Evolutionary conservation across 2,113 vertebrate genomes (phyloP), one percentile per base, ranked within the genome.

Genomic region (Gallinago media): DNA sequence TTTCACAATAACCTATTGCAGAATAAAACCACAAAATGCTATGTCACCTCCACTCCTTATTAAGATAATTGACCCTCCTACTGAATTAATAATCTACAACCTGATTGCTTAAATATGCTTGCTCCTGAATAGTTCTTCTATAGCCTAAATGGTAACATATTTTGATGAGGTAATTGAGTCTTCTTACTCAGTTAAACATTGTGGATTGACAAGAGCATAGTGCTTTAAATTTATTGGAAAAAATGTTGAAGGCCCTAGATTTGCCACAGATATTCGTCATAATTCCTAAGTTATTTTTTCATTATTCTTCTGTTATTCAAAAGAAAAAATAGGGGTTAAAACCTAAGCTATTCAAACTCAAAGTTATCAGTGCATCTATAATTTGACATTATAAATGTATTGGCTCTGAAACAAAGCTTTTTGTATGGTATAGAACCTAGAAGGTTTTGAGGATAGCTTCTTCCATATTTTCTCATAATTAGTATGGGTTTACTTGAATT

Each of bases 1-100:
- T 93, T 85, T 90, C 26, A 82, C 17, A 95, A 92, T 93, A 96
- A 96, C 78, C 50, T 81, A 49, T 78, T 94, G 77, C 89, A 92
- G 62, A 96, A 94, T 94, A 94, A 92, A 88, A 96, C 96, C 83
- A 91, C 34, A 93, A 95, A 97, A 89, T 83, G 8, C 55, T 91
- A 46, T 96, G 90, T 94, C 70, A 88, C 67, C 66, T 95, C 42
- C 47, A 42, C 58, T 93, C 47, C 59, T 50, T 95, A 94, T 89
- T 94, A 90, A 94, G 92, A 71, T 90, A 92, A 72, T 96, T 96
- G 89, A 92, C 50, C 62, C 82, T 49, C 70, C 71, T 94, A 65
- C 55, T 93, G 42, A 97, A 97, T 96, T 97, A 88, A 94, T 92
- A 95, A 84, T 90, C 50, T 79, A 52, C 38, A 94, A 76, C 86